Evolutionary conservation across 1,140 invertebrate genomes (phyloP).

Genomic region (Wiebesia pumilae): DNA sequence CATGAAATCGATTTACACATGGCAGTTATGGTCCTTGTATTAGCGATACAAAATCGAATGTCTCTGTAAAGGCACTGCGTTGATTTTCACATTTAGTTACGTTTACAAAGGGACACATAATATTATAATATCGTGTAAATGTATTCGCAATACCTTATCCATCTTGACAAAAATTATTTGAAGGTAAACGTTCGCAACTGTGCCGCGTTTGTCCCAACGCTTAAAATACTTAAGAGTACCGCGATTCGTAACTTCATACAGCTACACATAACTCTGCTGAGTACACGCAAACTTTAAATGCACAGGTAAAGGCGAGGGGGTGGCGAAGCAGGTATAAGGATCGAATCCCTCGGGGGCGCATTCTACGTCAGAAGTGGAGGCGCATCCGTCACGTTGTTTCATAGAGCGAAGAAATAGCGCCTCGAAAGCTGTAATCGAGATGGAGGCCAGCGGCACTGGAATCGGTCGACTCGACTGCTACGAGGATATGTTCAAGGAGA

Average conservation of each 20-base stretch:
- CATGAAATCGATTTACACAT: too few relatives aligned
- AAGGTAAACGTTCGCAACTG: background rate
- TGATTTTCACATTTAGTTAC: too few relatives aligned
- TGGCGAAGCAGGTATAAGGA: conserved; percentile 36
- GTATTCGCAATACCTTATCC: background rate
- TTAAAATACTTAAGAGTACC: background rate
- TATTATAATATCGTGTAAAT: background rate
- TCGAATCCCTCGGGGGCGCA: background rate
- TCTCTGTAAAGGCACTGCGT: too few relatives aligned
- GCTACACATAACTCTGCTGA: background rate
- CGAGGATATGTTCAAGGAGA: conserved; percentile 90
- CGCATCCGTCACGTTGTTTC: conserved; percentile 6
- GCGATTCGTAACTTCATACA: too few relatives aligned
- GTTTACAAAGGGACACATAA: too few relatives aligned
- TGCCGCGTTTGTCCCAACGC: background rate
- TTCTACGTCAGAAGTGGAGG: background rate
- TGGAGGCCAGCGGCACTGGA: conserved; percentile 75
- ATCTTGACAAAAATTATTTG: background rate
- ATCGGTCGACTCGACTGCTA: conserved; percentile 78
- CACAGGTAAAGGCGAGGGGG: conserved; percentile 58
- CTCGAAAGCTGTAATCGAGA: conserved; percentile 52
- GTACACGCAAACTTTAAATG: conserved; percentile 34
- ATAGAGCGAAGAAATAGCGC: conserved; percentile 44
- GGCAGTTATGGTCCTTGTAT: too few relatives aligned
- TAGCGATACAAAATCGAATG: too few relatives aligned